These are phyloP conservation scores for Piprites chloris DNA, from an alignment of 2,113 vertebrate genomes.

Conservation along the genomic window DNA sequence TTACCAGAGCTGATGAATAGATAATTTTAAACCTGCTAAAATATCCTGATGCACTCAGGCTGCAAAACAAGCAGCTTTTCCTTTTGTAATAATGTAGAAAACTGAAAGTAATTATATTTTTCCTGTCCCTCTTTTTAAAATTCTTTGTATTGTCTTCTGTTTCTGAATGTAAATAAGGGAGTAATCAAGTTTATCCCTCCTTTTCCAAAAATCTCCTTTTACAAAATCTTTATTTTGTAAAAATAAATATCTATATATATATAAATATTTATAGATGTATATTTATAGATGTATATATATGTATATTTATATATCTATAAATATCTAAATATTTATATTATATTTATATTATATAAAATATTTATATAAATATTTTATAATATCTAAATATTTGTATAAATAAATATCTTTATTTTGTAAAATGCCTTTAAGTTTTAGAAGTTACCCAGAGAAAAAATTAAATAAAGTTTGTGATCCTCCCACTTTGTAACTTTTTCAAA, in stretches of 20 bases:
- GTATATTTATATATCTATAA: too few species aligned
- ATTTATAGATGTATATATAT: too few species aligned
- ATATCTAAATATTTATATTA: too few species aligned
- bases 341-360: too few species aligned
- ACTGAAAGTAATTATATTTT: not conserved
- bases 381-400: too few species aligned
- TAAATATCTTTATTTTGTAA: too few species aligned
- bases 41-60: not conserved
- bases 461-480: not conserved
- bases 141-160: not conserved
- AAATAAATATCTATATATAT: too few species aligned
- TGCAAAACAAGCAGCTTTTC: not conserved
- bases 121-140: accelerated
- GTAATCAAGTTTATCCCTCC: not conserved
- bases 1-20: not conserved
- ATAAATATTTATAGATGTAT: too few species aligned
- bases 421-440: not conserved
- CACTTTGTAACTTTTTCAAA: not conserved
- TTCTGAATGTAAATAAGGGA: not conserved
- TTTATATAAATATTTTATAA: too few species aligned
- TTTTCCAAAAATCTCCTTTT: too few species aligned
- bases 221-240: too few species aligned
- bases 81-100: not conserved
- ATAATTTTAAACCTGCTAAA: conserved; percentile 1
- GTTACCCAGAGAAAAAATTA: not conserved